Evolutionary conservation across 1,140 invertebrate genomes (phyloP).

Genomic region (Zaprionus vittiger): DNA sequence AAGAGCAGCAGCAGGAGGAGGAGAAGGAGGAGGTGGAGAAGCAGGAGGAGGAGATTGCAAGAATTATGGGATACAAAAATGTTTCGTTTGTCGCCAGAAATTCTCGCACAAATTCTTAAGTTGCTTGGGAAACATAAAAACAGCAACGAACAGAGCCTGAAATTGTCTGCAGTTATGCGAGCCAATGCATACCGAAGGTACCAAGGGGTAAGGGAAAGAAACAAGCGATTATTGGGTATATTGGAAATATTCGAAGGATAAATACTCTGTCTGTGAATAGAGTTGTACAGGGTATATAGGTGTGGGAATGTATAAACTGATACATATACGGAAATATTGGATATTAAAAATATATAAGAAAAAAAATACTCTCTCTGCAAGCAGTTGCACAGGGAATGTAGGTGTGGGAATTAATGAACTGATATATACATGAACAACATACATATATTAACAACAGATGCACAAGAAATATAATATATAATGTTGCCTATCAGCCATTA

Average conservation of each 20-base stretch:
- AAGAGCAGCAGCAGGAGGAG: neutral
- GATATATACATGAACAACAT: too few species aligned
- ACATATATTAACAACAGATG: too few species aligned
- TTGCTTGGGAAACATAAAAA: conserved; percentile 40
- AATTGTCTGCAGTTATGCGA: conserved; percentile 75
- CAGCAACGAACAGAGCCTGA: conserved; percentile 50
- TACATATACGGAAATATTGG: too few species aligned
- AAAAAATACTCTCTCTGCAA: too few species aligned
- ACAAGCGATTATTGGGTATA: conserved; percentile 4
- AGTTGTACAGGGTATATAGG: neutral
- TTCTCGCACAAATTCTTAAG: conserved; percentile 36
- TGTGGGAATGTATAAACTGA: neutral
- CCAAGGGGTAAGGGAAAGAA: neutral
- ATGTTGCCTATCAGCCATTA: too few species aligned
- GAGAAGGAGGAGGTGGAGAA: too few species aligned
- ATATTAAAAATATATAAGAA: too few species aligned
- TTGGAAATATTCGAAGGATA: neutral
- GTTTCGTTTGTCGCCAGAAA: conserved; percentile 52
- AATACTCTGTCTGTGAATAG: neutral
- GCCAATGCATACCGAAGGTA: conserved; percentile 54
- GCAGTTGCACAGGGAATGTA: too few species aligned
- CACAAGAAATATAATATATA: too few species aligned
- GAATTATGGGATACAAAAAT: conserved; percentile 48
- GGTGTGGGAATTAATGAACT: too few species aligned
- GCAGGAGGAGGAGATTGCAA: conserved; percentile 20